Base-by-base conservation (phyloP, 2,113 vertebrate genomes). In the Sinocyclocheilus anshuiensis region DNA sequence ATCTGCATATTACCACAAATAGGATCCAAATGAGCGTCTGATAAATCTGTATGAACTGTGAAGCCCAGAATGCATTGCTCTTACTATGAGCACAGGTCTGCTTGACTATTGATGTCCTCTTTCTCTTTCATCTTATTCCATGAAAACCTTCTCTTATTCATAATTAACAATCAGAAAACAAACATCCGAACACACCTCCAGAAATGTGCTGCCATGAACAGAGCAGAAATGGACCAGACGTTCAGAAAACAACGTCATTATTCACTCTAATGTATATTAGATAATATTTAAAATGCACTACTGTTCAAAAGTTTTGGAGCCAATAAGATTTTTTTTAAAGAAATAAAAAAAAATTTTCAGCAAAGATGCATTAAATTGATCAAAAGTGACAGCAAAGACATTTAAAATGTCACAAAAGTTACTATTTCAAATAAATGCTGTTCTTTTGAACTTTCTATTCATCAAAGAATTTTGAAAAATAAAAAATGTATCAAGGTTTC, bases 71-170 rank as follows among this genome's bases (percentile, higher is more conserved):
- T 75, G 50, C 77, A 67, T 80, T 72, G 45, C 85, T 87, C 88
- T 91, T 82, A 89, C 88, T 89, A 80, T 69, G 83, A 91, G 87
- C 85, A 81, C 86, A 80, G 65, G 61, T 87, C 92, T 93, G 89
- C 90, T 94, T 92, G 95, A 94, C 63, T 94, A 95, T 95, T 95
- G 89, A 95, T 95, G 61, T 57, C 79, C 80, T 69, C 77, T 84
- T 86, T 78, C 83, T 42, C 8, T 78, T 33, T 77, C 86, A 67
- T 81, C 81, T 89, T 84, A 87, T 90, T 92, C 81, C 82, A 86
- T 33, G 36, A 77, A 81, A 89, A 55, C 65, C 9, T 81, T 81
- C 45, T 83, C 81, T 71, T 83, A 71, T 83, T 55, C 81, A 83
- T 83, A 83, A 71, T 83, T 83, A 50, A 83, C 81, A 33, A 69